Percentiles rank a stretch among this genome's conserved stretches.
These are phyloP conservation scores for Crematogaster levior DNA, from an alignment of 2,888 invertebrate species.

Conservation along the genomic window DNA sequence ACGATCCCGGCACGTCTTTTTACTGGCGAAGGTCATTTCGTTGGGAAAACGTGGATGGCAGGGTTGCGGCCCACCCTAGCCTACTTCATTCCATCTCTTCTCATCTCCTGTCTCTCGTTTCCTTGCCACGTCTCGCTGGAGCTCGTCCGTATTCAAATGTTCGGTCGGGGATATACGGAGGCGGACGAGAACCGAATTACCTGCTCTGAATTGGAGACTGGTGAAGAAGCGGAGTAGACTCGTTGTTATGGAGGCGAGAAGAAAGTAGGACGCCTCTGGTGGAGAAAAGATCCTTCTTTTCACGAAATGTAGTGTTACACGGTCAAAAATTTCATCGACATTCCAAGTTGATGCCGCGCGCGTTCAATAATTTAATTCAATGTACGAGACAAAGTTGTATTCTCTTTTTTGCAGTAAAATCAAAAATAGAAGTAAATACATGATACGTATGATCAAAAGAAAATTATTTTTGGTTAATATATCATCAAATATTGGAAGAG, in stretches of 20 bases:
- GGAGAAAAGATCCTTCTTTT: conserved; percentile 29
- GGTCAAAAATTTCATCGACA: conserved; percentile 13
- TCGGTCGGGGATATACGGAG: conserved; percentile 49
- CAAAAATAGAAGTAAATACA: not conserved
- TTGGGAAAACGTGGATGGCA: conserved; percentile 54
- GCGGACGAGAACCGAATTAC: conserved; percentile 59
- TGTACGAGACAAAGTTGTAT: not conserved
- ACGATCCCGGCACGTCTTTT: conserved; percentile 65
- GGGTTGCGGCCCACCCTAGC: conserved; percentile 47
- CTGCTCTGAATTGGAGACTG: conserved; percentile 52
- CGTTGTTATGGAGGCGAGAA: conserved; percentile 34
- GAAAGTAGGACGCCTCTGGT: conserved; percentile 17
- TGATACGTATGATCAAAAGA: not conserved
- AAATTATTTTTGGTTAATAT: not conserved
- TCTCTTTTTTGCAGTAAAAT: not conserved
- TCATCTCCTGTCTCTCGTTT: conserved; percentile 31
- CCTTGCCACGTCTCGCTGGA: conserved; percentile 29
- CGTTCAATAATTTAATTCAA: not conserved
- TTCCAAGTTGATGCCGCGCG: not conserved
- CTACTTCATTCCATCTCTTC: conserved; percentile 35
- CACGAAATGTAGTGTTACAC: not conserved
- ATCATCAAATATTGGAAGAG: not conserved
- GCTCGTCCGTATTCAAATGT: conserved; percentile 62
- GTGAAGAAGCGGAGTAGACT: conserved; percentile 8
- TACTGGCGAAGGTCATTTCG: conserved; percentile 68